phyloP scores from a whole-genome alignment of 2,888 invertebrate species.

The Thecophora atra region DNA sequence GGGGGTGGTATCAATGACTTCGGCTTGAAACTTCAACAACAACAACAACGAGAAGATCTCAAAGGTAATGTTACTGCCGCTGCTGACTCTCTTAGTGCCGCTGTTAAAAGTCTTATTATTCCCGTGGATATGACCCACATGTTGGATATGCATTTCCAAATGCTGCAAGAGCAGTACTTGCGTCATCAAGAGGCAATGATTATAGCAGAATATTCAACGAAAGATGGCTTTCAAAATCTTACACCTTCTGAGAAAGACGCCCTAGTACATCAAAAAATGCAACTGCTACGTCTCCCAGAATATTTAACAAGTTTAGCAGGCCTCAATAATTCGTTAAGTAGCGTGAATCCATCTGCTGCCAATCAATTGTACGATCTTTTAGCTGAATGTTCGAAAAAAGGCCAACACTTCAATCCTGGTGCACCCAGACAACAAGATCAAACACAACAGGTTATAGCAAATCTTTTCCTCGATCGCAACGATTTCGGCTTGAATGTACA shows the following conservation, averaged over 20 bases:
- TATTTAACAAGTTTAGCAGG: conserved; percentile 59
- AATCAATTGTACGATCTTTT: conserved; percentile 57
- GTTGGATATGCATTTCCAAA: conserved; percentile 59
- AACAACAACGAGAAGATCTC: conserved; percentile 50
- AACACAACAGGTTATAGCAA: conserved; percentile 33
- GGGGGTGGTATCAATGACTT: conserved; percentile 28
- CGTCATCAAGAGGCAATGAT: conserved; percentile 61
- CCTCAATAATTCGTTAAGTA: conserved; percentile 56
- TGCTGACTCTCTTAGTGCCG: conserved; percentile 56
- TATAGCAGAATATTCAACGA: conserved; percentile 55
- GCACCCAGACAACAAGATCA: conserved; percentile 42
- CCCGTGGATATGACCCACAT: conserved; percentile 56
- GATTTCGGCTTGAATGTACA: conserved; percentile 52
- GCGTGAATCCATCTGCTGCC: conserved; percentile 57
- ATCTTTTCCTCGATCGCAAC: conserved; percentile 43
- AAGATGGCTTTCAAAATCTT: conserved; percentile 59
- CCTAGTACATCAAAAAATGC: conserved; percentile 59
- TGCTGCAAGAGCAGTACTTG: conserved; percentile 61
- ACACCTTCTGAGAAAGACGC: conserved; percentile 57
- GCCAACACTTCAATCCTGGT: conserved; percentile 46
- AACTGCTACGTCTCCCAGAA: conserved; percentile 58
- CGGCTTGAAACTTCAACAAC: conserved; percentile 41
- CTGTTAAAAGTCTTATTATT: conserved; percentile 54
- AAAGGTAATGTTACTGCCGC: conserved; percentile 58
- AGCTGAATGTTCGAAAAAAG: conserved; percentile 55